Conservation (phyloP, 2,113 vertebrate species). For the Pristiophorus japonicus region DNA sequence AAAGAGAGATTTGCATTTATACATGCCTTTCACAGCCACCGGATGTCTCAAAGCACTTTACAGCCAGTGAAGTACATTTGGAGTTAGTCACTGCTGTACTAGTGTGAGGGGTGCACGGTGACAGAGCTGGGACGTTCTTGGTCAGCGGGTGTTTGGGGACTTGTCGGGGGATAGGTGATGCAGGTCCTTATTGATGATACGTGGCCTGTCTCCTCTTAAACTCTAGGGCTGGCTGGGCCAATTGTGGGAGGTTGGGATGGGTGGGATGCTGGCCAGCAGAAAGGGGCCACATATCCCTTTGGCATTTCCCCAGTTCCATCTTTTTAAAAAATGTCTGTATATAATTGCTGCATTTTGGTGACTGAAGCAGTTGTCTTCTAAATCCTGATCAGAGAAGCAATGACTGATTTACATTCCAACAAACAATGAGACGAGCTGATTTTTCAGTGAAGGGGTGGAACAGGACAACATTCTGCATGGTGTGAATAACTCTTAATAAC, state of each 20-base stretch:
- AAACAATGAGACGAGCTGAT: neutral
- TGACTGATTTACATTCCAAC: neutral
- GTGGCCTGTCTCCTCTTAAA: neutral
- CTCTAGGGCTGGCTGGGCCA: neutral
- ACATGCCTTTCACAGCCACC: no score
- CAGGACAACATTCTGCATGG: neutral
- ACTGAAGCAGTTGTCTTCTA: neutral
- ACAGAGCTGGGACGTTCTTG: neutral
- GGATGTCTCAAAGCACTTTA: no score
- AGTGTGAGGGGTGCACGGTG: no score
- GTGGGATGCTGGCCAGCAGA: neutral
- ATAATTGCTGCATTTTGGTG: neutral
- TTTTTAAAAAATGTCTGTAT: neutral
- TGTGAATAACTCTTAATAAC: neutral
- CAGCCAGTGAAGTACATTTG: no score
- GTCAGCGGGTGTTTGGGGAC: no score
- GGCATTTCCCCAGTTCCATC: neutral
- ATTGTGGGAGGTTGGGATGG: neutral
- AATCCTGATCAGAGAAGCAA: neutral
- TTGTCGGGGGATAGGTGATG: neutral
- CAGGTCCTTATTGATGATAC: neutral
- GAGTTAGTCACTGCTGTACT: no score
- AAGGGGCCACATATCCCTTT: neutral
- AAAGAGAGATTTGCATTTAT: no score
- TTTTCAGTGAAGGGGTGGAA: neutral